Evolutionary conservation across 2,888 invertebrate genomes (phyloP), one percentile per base, ranked within the genome.

Genomic region (Nephrotoma guestfalica): DNA sequence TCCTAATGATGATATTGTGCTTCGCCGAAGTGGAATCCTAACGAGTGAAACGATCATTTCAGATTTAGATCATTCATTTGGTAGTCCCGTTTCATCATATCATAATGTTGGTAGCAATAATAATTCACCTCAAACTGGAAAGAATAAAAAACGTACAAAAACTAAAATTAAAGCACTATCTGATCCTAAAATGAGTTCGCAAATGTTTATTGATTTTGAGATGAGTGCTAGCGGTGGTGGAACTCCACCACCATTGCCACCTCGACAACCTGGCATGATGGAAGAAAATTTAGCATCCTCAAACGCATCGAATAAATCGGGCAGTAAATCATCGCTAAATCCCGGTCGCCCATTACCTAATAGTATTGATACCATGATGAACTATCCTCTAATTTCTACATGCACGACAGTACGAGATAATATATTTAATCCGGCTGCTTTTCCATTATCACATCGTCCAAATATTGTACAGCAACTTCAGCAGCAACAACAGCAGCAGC

Each of bases 201-300:
- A 92, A 89, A 90, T 92, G 90, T 91, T 92, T 88, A 88, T 92
- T 86, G 91, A 92, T 90, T 91, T 91, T 91, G 92, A 92, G 87
- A 89, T 85, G 87, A 88, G 85, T 86, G 87, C 85, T 30, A 89
- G 89, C 88, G 89, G 89, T 57, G 0, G 47, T 89, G 88, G 88
- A 6, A 88, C 88, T 88, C 93, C 93, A 87, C 94, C 94, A 88
- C 94, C 94, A 42, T 90, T 94, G 89, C 94, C 94, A 87, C 94
- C 94, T 40, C 92, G 94, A 88, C 92, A 93, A 89, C 92, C 92
- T 11, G 92, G 92, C 91, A 88, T 91, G 89, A 88, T 88, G 87
- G 90, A 90, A 83, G 91, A 91, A 88, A 88, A 89, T 71, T 40
- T 15, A 15, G 47, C 41, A 57, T 86, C 43, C 15, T 86, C 83